Evolutionary conservation across 1,140 invertebrate species (phyloP).

Genomic region (Holcopasites calliopsidis): DNA sequence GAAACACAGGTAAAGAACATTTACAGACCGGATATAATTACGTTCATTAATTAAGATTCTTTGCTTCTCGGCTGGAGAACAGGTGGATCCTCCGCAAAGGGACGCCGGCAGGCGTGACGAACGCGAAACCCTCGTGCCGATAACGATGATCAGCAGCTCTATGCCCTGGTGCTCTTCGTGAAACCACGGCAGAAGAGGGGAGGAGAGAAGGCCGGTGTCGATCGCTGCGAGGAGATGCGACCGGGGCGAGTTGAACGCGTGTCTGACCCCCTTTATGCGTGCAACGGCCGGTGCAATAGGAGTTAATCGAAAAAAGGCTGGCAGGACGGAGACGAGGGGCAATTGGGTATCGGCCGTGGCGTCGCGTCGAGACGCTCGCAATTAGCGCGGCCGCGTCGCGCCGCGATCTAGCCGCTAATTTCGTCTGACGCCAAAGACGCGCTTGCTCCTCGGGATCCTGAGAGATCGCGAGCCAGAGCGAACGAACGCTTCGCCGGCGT

Average conservation of each 20-base stretch:
- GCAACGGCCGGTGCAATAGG: constrained; percentile 20
- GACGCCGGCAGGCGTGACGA: constrained; percentile 5
- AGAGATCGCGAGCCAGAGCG: neutral
- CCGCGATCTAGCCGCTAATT: constrained; percentile 34
- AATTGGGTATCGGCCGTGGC: constrained; percentile 24
- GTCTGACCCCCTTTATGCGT: constrained; percentile 42
- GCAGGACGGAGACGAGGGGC: constrained; percentile 14
- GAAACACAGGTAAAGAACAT: too few relatives aligned
- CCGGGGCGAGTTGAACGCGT: constrained; percentile 11
- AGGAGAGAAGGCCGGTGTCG: neutral
- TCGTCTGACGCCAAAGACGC: constrained; percentile 17
- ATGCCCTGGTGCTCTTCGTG: neutral
- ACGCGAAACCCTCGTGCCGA: constrained; percentile 25
- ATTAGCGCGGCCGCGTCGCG: constrained; percentile 14
- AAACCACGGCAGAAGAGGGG: neutral
- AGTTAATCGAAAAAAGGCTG: constrained; percentile 47
- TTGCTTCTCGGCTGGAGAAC: too few relatives aligned
- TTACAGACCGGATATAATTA: too few relatives aligned
- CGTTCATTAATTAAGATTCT: too few relatives aligned
- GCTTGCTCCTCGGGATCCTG: neutral
- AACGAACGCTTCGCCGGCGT: neutral
- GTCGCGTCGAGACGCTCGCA: constrained; percentile 40
- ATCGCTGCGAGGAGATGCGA: neutral
- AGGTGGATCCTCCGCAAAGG: neutral
- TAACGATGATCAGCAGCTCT: constrained; percentile 33